phyloP scores from a whole-genome alignment of 2,113 vertebrate genomes.

The Nyctibius bracteatus region DNA sequence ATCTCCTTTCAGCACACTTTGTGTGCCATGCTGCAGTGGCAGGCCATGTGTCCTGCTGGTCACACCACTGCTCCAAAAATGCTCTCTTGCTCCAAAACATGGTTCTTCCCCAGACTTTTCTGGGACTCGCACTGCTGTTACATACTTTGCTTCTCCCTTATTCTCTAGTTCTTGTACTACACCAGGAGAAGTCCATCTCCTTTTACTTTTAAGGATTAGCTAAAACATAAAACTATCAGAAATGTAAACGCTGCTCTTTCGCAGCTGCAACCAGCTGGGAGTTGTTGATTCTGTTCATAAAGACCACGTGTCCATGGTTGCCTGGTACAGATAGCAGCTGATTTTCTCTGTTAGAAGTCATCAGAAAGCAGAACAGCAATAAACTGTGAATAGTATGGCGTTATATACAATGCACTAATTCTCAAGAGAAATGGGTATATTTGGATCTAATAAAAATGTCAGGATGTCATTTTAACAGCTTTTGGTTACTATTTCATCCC shows the following conservation, averaged over 20 bases:
- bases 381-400: not conserved
- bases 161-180: not conserved
- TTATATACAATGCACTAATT: not conserved
- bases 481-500: not conserved
- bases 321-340: not conserved
- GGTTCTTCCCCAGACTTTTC: not conserved
- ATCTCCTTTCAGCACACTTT: not conserved
- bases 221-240: not conserved
- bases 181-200: not conserved
- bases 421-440: not conserved
- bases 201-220: not conserved
- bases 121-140: not conserved
- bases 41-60: not conserved
- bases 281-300: not conserved
- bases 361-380: not conserved
- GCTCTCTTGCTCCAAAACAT: accelerated
- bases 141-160: not conserved
- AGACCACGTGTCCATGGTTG: accelerated
- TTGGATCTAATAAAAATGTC: not conserved
- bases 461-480: not conserved
- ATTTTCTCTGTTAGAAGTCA: not conserved
- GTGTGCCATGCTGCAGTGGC: accelerated
- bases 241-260: not conserved
- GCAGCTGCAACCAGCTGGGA: not conserved
- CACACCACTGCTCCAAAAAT: not conserved